Percentiles rank a stretch among this genome's conserved stretches.
These are phyloP conservation scores for Ctenomys sociabilis DNA, from an alignment of 2,113 vertebrate species.

Conservation along the genomic window DNA sequence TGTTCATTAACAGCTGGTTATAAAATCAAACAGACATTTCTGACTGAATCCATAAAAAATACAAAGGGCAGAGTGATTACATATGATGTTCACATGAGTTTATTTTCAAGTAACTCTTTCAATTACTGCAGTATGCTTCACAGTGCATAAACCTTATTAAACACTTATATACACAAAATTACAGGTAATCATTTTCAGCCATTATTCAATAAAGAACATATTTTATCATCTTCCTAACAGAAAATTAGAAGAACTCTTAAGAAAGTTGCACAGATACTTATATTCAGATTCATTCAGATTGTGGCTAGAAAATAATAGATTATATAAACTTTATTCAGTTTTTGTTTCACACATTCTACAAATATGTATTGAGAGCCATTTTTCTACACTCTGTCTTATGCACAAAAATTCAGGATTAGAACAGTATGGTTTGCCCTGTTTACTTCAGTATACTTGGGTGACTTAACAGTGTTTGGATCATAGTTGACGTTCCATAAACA, in stretches of 20 bases:
- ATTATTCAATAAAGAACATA: background rate
- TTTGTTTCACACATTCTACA: background rate
- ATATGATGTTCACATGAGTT: slow-evolving; percentile 59
- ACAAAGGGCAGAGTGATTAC: slow-evolving; percentile 69
- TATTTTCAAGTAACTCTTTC: slow-evolving; percentile 74
- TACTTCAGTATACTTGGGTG: background rate
- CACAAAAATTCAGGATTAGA: background rate
- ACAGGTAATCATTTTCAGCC: slow-evolving; percentile 5
- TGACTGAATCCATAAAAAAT: slow-evolving; percentile 77
- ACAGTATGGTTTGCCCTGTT: background rate
- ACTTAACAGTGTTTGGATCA: background rate
- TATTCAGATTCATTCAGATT: background rate
- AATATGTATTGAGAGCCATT: background rate
- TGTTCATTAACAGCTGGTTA: slow-evolving; percentile 78
- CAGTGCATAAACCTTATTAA: background rate
- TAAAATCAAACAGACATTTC: slow-evolving; percentile 72
- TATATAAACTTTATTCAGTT: background rate
- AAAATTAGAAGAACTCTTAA: slow-evolving; percentile 19
- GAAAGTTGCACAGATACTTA: background rate
- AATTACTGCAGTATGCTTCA: background rate
- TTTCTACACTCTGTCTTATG: background rate
- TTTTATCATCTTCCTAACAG: slow-evolving; percentile 20
- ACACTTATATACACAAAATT: background rate
- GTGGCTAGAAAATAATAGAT: background rate
- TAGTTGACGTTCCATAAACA: background rate